phyloP scores from a whole-genome alignment of 2,888 invertebrate genomes.

The Drosophila suboccidentalis region DNA sequence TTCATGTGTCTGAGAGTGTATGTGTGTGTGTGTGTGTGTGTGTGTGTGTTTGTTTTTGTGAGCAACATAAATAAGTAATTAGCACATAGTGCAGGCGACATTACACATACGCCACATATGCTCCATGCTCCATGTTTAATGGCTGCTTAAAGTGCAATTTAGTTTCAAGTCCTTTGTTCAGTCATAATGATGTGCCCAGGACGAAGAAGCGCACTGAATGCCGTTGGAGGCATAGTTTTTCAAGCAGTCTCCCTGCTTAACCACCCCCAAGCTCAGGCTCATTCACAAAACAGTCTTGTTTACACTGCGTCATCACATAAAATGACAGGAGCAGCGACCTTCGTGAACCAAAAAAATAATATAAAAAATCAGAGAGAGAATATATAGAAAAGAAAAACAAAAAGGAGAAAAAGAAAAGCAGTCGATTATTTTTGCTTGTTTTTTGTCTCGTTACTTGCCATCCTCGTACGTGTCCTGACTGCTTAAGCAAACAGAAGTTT shows the following conservation, averaged over 20 bases:
- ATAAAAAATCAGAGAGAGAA: not conserved
- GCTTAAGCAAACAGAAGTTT: constrained; percentile 28
- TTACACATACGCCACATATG: constrained; percentile 42
- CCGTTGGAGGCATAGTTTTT: constrained; percentile 14
- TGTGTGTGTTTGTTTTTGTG: too few species aligned
- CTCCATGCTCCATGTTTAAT: constrained; percentile 56
- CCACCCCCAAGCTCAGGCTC: constrained; percentile 13
- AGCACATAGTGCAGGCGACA: constrained; percentile 68
- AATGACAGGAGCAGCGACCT: constrained; percentile 69
- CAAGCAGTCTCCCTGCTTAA: not conserved
- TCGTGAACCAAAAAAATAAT: constrained; percentile 31
- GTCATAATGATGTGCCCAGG: constrained; percentile 63
- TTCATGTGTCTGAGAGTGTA: not conserved
- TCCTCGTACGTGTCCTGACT: constrained; percentile 55
- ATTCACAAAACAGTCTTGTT: constrained; percentile 52
- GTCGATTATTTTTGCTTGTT: constrained; percentile 56
- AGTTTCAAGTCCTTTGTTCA: constrained; percentile 65
- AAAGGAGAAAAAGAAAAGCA: constrained; percentile 29
- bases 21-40: constrained; percentile 11
- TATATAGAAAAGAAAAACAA: not conserved
- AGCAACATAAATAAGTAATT: constrained; percentile 75
- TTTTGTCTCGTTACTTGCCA: constrained; percentile 33
- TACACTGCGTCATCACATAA: constrained; percentile 58
- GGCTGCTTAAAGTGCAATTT: constrained; percentile 76
- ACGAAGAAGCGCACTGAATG: constrained; percentile 10